Evolutionary conservation across 1,140 invertebrate genomes (phyloP), one percentile per base, ranked within the genome.

Genomic region (Micrasema minimum): DNA sequence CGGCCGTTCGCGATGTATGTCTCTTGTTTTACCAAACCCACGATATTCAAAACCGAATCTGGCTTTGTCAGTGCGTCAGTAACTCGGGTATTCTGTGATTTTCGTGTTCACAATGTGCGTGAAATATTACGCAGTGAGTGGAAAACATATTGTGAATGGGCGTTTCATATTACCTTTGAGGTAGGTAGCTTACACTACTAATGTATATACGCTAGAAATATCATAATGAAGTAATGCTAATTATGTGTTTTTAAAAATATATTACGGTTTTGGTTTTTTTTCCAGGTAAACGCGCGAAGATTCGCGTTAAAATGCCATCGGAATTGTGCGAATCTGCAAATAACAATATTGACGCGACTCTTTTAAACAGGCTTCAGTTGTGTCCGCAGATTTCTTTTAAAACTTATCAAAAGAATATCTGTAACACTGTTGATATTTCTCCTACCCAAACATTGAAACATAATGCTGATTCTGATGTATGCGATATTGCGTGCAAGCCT

Each of bases 81-180:
- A 7, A 31, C 3, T 31, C 26, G 26, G 26, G n/a, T 26, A 55
- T n/a, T 55, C 51, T 55, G 51, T 55, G 51, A 55, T 31, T 55
- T 35, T 35, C n/a, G 31, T 31, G 22, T 55, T 55, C 7, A 16
- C 7, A 55, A 55, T 55, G 51, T 55, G 51, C 22, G 51, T 55
- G 51, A 55, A 26, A 31, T 31, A 75, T 77, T 77, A 71, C 72
- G 72, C 72, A 77, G 74, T 72, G 72, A 77, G 74, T 72, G 72
- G 81, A 81, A 80, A 80, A 80, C 79, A 80, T 80, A 79, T 80
- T 81, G 81, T 80, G 81, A 82, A 83, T 80, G 80, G 79, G 78
- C 78, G 78, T 81, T 81, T 80, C 20, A 62, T 26, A 64, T 64
- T 26, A 12, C n/a, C n/a, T 64, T 14, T 1, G 83, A 85, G 83